These are phyloP conservation scores for Caerostris darwini DNA, from an alignment of 1,140 invertebrate species.

Conservation along the genomic window DNA sequence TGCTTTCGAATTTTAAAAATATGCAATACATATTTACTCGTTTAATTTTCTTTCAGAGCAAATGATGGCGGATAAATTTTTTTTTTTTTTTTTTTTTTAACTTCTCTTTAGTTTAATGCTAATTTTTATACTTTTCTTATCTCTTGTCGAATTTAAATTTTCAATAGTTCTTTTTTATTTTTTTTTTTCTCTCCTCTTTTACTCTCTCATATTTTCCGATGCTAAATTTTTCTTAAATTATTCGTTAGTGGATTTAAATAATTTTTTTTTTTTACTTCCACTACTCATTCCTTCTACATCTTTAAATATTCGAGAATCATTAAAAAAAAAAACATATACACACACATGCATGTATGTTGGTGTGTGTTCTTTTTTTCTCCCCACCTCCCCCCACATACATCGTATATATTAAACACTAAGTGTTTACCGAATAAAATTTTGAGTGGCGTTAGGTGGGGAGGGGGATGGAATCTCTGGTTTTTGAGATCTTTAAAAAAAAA, in stretches of 20 bases:
- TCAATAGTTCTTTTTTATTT: slow-evolving; percentile 18
- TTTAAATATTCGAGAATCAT: slow-evolving; percentile 42
- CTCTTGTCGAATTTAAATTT: slow-evolving; percentile 36
- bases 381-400: background rate
- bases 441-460: background rate
- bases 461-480: background rate
- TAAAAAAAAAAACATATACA: too few relatives aligned
- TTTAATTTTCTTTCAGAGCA: slow-evolving; percentile 14
- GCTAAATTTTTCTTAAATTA: slow-evolving; percentile 69
- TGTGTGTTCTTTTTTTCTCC: background rate
- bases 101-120: background rate
- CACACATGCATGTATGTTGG: background rate
- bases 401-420: slow-evolving; percentile 47
- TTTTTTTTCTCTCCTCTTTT: background rate
- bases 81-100: too few relatives aligned
- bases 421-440: slow-evolving; percentile 44
- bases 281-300: background rate
- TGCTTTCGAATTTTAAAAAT: slow-evolving; percentile 18
- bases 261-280: background rate
- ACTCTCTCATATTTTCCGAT: background rate
- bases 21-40: background rate
- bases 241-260: slow-evolving; percentile 61
- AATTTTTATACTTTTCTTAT: slow-evolving; percentile 48
- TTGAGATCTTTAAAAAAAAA: background rate
- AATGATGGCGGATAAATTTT: background rate